phyloP scores from a whole-genome alignment of 2,113 vertebrate species.

The Pipa parva region DNA sequence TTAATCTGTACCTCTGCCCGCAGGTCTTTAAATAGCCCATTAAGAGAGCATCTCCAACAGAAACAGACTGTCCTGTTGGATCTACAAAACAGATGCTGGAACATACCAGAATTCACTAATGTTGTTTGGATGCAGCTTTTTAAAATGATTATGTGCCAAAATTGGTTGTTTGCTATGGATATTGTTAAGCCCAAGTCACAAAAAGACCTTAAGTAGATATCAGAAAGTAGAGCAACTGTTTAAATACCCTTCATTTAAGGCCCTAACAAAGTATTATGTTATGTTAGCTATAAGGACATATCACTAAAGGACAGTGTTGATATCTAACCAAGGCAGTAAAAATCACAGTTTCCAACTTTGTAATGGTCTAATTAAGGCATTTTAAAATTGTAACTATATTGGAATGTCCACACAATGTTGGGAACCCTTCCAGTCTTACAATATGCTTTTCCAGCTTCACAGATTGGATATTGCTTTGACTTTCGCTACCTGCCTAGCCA shows the following conservation, averaged over 20 bases:
- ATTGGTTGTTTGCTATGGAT: constrained; percentile 20
- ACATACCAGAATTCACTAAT: constrained; percentile 34
- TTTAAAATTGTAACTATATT: constrained; percentile 26
- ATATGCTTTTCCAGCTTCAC: constrained; percentile 25
- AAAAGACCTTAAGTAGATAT: constrained; percentile 10
- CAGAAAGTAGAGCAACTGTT: constrained; percentile 13
- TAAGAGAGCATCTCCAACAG: constrained; percentile 38
- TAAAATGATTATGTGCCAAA: constrained; percentile 32
- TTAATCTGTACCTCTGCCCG: constrained; percentile 38
- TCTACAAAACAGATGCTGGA: constrained; percentile 36
- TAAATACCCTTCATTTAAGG: constrained; percentile 29
- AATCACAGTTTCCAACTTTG: constrained; percentile 8
- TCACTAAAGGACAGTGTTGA: constrained; percentile 11
- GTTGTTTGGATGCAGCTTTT: constrained; percentile 32
- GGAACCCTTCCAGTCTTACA: constrained; percentile 32
- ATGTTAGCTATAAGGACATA: constrained; percentile 10
- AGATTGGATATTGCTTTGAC: constrained; percentile 15
- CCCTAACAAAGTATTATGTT: constrained; percentile 11
- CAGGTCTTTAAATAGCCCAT: constrained; percentile 39
- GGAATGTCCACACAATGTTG: constrained; percentile 27
- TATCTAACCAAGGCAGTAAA: constrained; percentile 11
- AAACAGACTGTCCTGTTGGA: constrained; percentile 42
- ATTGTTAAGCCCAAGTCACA: constrained; percentile 32
- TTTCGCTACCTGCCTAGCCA: constrained; percentile 15
- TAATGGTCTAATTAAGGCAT: constrained; percentile 31